Evolutionary conservation across 2,888 invertebrate species (phyloP).

Genomic region (Polyploca ridens): DNA sequence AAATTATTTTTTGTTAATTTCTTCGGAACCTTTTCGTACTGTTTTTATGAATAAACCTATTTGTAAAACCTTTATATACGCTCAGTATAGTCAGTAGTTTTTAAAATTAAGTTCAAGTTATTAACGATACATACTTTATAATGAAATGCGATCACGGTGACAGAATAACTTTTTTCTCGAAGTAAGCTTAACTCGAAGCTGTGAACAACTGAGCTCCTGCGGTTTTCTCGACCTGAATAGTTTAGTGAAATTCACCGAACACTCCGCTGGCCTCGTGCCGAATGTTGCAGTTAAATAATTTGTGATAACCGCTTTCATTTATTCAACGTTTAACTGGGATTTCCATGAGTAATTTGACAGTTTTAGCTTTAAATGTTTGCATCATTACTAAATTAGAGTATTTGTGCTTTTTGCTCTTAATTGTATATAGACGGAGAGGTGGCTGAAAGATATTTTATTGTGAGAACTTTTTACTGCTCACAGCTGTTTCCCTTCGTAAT

Average conservation of each 20-base stretch:
- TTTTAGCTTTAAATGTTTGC: slow-evolving; percentile 40
- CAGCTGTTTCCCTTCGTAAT: slow-evolving; percentile 65
- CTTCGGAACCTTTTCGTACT: no score
- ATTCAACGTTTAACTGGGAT: slow-evolving; percentile 67
- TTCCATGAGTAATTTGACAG: slow-evolving; percentile 61
- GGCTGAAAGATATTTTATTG: slow-evolving; percentile 59
- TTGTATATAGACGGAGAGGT: slow-evolving; percentile 49
- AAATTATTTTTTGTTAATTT: no score
- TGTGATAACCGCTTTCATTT: slow-evolving; percentile 78
- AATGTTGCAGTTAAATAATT: slow-evolving; percentile 80
- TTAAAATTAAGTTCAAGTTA: slow-evolving; percentile 27
- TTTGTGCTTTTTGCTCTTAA: slow-evolving; percentile 37
- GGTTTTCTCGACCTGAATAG: slow-evolving; percentile 79
- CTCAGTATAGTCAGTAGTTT: slow-evolving; percentile 18
- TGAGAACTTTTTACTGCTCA: slow-evolving; percentile 66
- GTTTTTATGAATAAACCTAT: no score
- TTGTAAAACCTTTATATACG: no score
- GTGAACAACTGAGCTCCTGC: slow-evolving; percentile 72
- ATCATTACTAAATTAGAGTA: slow-evolving; percentile 22
- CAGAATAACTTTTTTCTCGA: slow-evolving; percentile 48
- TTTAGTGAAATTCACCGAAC: slow-evolving; percentile 73
- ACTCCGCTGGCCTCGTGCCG: slow-evolving; percentile 75
- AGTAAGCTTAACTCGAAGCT: slow-evolving; percentile 57
- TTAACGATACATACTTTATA: slow-evolving; percentile 39
- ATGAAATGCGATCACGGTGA: slow-evolving; percentile 37